Conservation (phyloP, 1,140 invertebrate genomes). For the Nasonia vitripennis region DNA sequence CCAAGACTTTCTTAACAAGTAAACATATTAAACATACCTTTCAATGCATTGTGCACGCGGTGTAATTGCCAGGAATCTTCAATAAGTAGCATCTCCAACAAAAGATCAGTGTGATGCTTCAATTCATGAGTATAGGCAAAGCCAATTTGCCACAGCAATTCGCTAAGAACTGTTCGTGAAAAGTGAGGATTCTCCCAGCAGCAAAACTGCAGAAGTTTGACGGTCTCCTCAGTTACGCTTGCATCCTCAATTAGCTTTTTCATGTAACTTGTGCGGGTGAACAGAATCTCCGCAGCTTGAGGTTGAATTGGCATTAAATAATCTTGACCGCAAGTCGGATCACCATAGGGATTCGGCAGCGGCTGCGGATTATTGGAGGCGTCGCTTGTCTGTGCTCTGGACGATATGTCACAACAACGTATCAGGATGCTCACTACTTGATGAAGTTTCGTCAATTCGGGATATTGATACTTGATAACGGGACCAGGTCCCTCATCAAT, state of each 20-base stretch:
- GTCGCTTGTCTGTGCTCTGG: slow-evolving; percentile 83
- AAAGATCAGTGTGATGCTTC: slow-evolving; percentile 91
- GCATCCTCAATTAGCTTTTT: slow-evolving; percentile 97
- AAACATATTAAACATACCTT: slow-evolving; percentile 79
- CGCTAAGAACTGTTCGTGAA: slow-evolving; percentile 90
- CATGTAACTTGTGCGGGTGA: slow-evolving; percentile 90
- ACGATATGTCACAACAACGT: slow-evolving; percentile 93
- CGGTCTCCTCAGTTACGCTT: slow-evolving; percentile 91
- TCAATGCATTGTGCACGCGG: slow-evolving; percentile 93
- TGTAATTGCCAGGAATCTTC: slow-evolving; percentile 98
- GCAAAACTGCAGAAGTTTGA: slow-evolving; percentile 92
- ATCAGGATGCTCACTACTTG: slow-evolving; percentile 94
- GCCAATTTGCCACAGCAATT: slow-evolving; percentile 95
- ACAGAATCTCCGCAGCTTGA: slow-evolving; percentile 86
- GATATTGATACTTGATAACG: slow-evolving; percentile 96
- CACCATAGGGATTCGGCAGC: slow-evolving; percentile 89
- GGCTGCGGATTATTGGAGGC: slow-evolving; percentile 76
- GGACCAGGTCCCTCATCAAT: slow-evolving; percentile 95
- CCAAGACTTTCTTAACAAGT: not conserved
- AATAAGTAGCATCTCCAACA: slow-evolving; percentile 90
- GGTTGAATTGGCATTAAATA: slow-evolving; percentile 86
- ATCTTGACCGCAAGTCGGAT: slow-evolving; percentile 79
- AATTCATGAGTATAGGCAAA: slow-evolving; percentile 97
- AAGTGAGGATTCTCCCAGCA: slow-evolving; percentile 98
- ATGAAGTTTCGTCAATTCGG: slow-evolving; percentile 95